These are phyloP conservation scores for Alethe diademata DNA, from an alignment of 2,113 vertebrate species.

Conservation along the genomic window DNA sequence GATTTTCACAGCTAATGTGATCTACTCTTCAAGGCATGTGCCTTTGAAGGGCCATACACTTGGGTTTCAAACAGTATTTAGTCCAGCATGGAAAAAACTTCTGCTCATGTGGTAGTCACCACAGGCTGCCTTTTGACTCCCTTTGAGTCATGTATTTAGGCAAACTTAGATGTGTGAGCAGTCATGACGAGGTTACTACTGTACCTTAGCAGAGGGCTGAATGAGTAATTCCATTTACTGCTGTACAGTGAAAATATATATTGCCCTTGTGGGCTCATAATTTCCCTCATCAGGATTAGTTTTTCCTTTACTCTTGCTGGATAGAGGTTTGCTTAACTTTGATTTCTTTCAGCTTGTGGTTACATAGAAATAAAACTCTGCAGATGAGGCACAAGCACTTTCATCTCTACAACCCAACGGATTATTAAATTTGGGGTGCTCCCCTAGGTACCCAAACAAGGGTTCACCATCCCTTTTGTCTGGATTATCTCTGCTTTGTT, in stretches of 20 bases:
- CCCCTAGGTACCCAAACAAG: conserved; percentile 18
- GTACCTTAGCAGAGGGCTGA: neutral
- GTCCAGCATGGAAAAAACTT: conserved; percentile 24
- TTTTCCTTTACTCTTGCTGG: conserved; percentile 17
- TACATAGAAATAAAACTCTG: conserved; percentile 44
- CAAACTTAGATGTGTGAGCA: conserved; percentile 32
- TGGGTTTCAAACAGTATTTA: conserved; percentile 22
- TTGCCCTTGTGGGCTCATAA: neutral
- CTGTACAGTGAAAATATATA: neutral
- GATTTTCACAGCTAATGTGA: neutral
- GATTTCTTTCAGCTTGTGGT: neutral
- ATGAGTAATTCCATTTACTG: conserved; percentile 9
- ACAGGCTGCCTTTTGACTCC: conserved; percentile 23
- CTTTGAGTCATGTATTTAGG: neutral
- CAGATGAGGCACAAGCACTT: conserved; percentile 1
- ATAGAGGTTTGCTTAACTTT: neutral
- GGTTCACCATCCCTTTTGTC: conserved; percentile 41
- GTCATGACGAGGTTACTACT: conserved; percentile 12
- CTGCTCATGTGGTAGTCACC: neutral
- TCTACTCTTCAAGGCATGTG: conserved; percentile 23
- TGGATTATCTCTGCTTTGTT: conserved; percentile 59
- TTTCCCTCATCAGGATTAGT: neutral
- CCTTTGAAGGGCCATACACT: conserved; percentile 48
- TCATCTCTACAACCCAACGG: conserved; percentile 31
- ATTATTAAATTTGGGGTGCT: conserved; percentile 49